A percentile compares a stretch with the other conserved stretches of the same genome.
These are phyloP conservation scores for Pasiphila rectangulata DNA, from an alignment of 2,888 invertebrate genomes.

Conservation along the genomic window DNA sequence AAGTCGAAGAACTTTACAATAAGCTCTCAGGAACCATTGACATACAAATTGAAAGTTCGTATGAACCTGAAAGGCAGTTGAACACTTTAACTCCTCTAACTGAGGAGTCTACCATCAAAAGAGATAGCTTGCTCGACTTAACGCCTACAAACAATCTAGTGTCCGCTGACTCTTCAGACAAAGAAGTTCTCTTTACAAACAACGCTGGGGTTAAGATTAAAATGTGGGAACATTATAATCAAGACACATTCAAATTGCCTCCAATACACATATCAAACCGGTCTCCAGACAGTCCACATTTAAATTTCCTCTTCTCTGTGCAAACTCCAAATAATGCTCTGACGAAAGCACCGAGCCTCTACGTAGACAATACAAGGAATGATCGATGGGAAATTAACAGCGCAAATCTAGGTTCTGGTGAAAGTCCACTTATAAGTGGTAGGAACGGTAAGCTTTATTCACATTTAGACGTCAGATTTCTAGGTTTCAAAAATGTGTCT, in stretches of 20 bases:
- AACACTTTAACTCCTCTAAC: conserved; percentile 60
- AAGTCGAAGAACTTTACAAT: conserved; percentile 60
- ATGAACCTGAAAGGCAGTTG: conserved; percentile 38
- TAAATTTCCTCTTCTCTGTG: conserved; percentile 54
- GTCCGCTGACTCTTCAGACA: not conserved
- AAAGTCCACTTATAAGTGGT: conserved; percentile 49
- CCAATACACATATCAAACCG: conserved; percentile 55
- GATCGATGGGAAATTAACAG: conserved; percentile 53
- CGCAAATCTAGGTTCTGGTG: conserved; percentile 59
- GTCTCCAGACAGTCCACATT: conserved; percentile 49
- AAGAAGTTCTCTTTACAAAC: conserved; percentile 46
- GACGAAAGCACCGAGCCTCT: conserved; percentile 37
- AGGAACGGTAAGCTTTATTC: conserved; percentile 56
- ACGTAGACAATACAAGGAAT: conserved; percentile 36
- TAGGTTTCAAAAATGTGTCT: no score
- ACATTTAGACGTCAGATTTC: no score
- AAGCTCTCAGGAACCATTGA: conserved; percentile 52
- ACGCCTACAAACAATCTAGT: conserved; percentile 35
- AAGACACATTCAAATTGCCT: conserved; percentile 56
- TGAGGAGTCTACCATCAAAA: conserved; percentile 60
- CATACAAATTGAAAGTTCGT: conserved; percentile 33
- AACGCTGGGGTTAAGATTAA: conserved; percentile 51
- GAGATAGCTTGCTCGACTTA: conserved; percentile 51
- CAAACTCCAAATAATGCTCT: conserved; percentile 35
- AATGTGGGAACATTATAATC: conserved; percentile 39